Evolutionary conservation across 2,888 invertebrate species (phyloP).

Genomic region (Deladenus siricidicola): DNA sequence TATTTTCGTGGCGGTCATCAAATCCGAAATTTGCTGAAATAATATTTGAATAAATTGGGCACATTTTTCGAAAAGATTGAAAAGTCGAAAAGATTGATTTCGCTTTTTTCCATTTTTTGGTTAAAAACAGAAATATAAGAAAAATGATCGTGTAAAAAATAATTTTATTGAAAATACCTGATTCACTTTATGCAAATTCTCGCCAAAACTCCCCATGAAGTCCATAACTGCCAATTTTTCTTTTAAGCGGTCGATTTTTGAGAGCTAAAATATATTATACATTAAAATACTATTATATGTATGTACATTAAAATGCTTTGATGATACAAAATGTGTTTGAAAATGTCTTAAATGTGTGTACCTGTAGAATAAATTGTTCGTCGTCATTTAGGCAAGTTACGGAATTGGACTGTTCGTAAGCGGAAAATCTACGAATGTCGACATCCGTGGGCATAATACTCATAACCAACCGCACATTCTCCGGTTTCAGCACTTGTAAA

Average conservation of each 20-base stretch:
- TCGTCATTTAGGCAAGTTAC: constrained; percentile 23
- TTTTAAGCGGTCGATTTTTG: constrained; percentile 42
- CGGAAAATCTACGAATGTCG: constrained; percentile 26
- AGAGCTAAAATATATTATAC: constrained; percentile 25
- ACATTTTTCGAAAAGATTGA: too few relatives aligned
- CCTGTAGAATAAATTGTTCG: constrained; percentile 29
- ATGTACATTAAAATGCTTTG: constrained; percentile 1
- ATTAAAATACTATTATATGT: not conserved
- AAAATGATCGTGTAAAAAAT: not conserved
- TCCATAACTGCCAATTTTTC: constrained; percentile 42
- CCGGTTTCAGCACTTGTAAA: constrained; percentile 20
- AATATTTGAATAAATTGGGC: not conserved
- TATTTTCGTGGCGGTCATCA: constrained; percentile 16
- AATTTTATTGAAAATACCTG: constrained; percentile 14
- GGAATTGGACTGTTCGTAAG: constrained; percentile 29
- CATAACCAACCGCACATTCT: constrained; percentile 24
- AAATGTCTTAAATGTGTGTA: too few relatives aligned
- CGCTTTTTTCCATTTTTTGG: not conserved
- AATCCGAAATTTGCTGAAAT: constrained; percentile 18
- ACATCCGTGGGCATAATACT: constrained; percentile 34
- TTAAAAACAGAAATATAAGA: too few relatives aligned
- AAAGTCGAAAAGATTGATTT: too few relatives aligned
- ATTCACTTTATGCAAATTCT: constrained; percentile 19
- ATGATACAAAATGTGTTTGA: too few relatives aligned
- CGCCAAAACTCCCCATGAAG: constrained; percentile 36